Evolutionary conservation across 2,113 vertebrate species (phyloP), one percentile per base, ranked within the genome.

Genomic region (Riparia riparia): DNA sequence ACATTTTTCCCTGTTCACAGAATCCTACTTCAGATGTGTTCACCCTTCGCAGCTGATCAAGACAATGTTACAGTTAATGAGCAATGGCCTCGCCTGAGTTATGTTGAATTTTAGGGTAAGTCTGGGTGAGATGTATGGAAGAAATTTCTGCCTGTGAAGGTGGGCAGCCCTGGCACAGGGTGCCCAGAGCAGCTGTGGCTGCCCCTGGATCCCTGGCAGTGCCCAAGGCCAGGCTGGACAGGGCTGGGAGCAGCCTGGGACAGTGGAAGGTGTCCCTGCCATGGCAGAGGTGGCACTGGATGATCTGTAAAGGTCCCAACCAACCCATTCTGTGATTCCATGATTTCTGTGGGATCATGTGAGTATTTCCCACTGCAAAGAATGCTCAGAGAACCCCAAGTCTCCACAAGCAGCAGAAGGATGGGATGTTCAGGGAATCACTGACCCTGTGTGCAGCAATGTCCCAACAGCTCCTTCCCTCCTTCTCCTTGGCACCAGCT

Each of bases 171-270:
- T 82, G 79, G 70, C 70, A 61, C 24, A 41, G 69, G 10, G 2
- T 41, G 18, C 19, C 39, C 86, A 60, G 53, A 17, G 45, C 0
- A 82, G 39, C 54, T 61, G 70, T 47, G 70, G 78, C 19, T 76
- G 70, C 47, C 25, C 47, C 79, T 74, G 34, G 31, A 49, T 63
- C 63, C 31, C 41, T 83, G 87, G 21, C 0, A 63, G 21, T 76
- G 87, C 0, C 28, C 63, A 31, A 42, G 39, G 61, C 17, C 20
- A 19, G 78, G 13, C 0, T 76, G 47, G 60, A 73, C 0, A 0
- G 26, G 15, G 28, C 10, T 65, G 3, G 32, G 41, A 76, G 41
- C 70, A 6, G 0, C 34, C 54, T 76, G 70, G 47, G n/a, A 4
- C 0, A 16, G 49, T 11, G 49, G 31, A 2, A 42, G 4, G 8